Conservation (phyloP, 2,797 vertebrate genomes). For the Rhabdophis nuchalis region DNA sequence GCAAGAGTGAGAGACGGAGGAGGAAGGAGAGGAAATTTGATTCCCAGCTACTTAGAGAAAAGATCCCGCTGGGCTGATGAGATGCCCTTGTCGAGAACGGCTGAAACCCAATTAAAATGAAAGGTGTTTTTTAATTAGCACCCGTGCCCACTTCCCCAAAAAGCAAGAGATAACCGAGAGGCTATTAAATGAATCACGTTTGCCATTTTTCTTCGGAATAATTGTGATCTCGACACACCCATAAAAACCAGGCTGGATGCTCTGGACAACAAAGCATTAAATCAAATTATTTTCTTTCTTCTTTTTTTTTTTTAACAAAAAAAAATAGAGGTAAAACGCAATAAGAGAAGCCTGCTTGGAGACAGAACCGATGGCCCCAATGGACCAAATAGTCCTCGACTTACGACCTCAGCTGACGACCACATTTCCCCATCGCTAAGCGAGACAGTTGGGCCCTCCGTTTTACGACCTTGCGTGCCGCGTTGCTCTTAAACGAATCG, state of each 20-base stretch:
- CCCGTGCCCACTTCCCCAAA: background rate
- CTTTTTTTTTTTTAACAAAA: too few species aligned
- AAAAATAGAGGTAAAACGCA: background rate
- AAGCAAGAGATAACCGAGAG: background rate
- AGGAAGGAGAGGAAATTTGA: background rate
- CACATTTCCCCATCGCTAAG: too few species aligned
- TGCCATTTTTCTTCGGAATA: background rate
- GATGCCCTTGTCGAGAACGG: background rate
- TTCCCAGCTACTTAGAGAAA: background rate
- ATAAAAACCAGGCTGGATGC: background rate
- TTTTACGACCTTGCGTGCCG: too few species aligned
- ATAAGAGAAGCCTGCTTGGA: background rate
- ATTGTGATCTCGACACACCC: background rate
- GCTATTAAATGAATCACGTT: background rate
- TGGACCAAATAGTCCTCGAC: too few species aligned
- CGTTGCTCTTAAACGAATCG: too few species aligned
- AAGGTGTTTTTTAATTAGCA: background rate
- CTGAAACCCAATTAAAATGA: background rate
- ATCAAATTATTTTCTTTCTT: background rate
- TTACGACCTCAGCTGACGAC: too few species aligned
- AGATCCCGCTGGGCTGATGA: background rate
- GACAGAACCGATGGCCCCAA: too few species aligned
- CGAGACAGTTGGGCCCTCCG: too few species aligned
- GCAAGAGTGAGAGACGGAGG: background rate
- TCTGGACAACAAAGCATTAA: background rate